phyloP scores from a whole-genome alignment of 2,797 vertebrate species.

The Typhlichthys eigenmanni region DNA sequence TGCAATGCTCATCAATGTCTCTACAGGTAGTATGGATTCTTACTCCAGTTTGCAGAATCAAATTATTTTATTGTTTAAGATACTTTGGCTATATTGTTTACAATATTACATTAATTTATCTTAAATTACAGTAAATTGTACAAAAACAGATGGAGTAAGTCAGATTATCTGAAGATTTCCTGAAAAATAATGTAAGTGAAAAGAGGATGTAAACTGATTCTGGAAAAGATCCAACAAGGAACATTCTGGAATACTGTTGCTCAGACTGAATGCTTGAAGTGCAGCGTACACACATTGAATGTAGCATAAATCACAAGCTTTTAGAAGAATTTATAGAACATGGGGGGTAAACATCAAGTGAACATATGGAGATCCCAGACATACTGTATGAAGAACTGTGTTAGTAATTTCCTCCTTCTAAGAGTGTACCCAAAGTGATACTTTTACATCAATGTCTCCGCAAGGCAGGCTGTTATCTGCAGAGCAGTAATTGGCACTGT shows the following conservation, averaged over 20 bases:
- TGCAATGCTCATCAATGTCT: no score
- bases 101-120: no score
- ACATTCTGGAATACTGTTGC: conserved; percentile 16
- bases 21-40: no score
- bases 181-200: not conserved
- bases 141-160: no score
- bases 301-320: conserved; percentile 31
- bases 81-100: no score
- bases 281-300: not conserved
- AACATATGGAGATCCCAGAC: conserved; percentile 56
- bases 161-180: no score
- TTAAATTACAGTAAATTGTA: no score
- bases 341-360: conserved; percentile 17
- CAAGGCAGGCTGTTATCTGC: conserved; percentile 18
- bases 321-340: conserved; percentile 32
- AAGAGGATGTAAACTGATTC: not conserved
- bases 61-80: no score
- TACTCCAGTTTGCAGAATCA: no score
- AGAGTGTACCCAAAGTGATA: conserved; percentile 9
- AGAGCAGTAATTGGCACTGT: conserved; percentile 55
- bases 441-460: conserved; percentile 5
- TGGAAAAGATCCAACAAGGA: not conserved
- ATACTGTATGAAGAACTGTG: conserved; percentile 42
- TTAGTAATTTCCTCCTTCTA: conserved; percentile 50
- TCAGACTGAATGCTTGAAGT: not conserved